Base-by-base conservation (phyloP, 2,113 vertebrate species). In the Bufo bufo region DNA sequence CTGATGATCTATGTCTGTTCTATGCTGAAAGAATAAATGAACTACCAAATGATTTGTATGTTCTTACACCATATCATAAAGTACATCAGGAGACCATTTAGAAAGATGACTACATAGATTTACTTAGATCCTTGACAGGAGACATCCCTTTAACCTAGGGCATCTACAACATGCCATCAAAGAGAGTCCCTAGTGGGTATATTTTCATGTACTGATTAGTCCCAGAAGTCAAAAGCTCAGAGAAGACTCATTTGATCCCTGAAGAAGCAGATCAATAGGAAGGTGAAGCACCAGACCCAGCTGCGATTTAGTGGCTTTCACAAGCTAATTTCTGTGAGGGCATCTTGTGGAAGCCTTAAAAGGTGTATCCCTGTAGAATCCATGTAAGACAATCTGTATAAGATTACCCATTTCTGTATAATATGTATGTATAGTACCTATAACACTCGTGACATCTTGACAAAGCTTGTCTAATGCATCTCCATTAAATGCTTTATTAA, bases 401-500 rank as follows among this genome's bases (percentile, higher is more conserved):
- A 1, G 33, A 33, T 33, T 33, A 33, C 33, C 0, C 1, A 33
- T 33, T 33, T 33, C 33, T 33, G 33, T 33, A 33, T 33, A 33
- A 33, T 33, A 33, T 33, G 33, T 33, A 33, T 33, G 33, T 33
- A 33, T 33, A 33, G 33, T 33, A 33, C 33, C 33, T 33, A 33
- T 33, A 1, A 33, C 33, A 33, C 33, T 33, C 33, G 33, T 33
- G 33, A 33, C 33, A 33, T 33, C 33, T 33, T 33, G 33, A 33
- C 52, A 17, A 49, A 13, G 9, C 14, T 61, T 52, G 12, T 20
- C 23, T 43, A 61, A 23, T 19, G 58, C 17, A 61, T 81, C 56
- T 80, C 56, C 9, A 45, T 23, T 80, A 81, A 81, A 81, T 80
- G 78, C 54, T 59, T 80, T 7, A 10, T 79, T 23, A 79, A 2